These are phyloP conservation scores for Ormyrus thymus DNA, from an alignment of 2,888 invertebrate genomes.

Conservation along the genomic window DNA sequence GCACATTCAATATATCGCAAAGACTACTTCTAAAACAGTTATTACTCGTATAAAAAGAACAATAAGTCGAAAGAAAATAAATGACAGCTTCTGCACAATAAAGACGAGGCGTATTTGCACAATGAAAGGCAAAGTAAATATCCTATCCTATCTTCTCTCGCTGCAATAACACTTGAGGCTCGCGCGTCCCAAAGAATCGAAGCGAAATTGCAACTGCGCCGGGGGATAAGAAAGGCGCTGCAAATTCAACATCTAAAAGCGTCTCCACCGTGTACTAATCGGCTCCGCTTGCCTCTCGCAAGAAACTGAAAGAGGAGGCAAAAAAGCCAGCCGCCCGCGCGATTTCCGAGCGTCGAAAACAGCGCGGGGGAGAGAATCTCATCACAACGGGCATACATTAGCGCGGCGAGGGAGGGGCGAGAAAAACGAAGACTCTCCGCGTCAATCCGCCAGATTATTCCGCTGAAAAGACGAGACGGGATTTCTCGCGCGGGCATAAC, in stretches of 20 bases:
- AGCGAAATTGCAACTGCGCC: not conserved
- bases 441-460: constrained; percentile 49
- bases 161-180: not conserved
- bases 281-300: not conserved
- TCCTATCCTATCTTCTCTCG: no score
- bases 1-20: no score
- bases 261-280: constrained; percentile 19
- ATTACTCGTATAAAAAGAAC: no score
- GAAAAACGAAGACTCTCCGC: constrained; percentile 16
- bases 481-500: constrained; percentile 35
- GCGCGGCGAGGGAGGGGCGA: not conserved
- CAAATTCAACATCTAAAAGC: constrained; percentile 18
- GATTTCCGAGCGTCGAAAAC: not conserved
- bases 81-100: no score
- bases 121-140: no score
- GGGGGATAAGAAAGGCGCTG: not conserved
- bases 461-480: constrained; percentile 35
- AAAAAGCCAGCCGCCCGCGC: no score
- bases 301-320: not conserved
- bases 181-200: constrained; percentile 7
- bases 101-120: no score
- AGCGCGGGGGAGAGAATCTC: constrained; percentile 29
- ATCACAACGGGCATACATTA: constrained; percentile 32
- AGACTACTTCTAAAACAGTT: no score
- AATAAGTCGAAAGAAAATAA: no score